Base-by-base conservation (phyloP, 2,888 invertebrate species). In the Acanthacorydalis orientalis region DNA sequence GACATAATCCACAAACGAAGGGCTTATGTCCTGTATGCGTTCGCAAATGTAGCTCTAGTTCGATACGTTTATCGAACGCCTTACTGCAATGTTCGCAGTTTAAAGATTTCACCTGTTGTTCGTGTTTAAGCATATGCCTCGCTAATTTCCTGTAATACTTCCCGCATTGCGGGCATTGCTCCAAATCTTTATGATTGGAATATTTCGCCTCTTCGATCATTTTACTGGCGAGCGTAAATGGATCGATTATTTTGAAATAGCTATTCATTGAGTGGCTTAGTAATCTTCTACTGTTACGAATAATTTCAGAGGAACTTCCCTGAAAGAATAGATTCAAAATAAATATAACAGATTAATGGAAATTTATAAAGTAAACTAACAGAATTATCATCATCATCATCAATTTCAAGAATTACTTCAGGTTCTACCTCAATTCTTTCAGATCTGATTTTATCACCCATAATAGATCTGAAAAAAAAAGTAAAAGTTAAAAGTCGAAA, bases 1-100 rank as follows among this genome's bases (percentile, higher is more conserved):
- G 48, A 45, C 55, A 55, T 31, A 54, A 45, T 47, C 53, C 49
- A 49, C 55, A 55, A n/a, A 52, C 51, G 43, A 49, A 55, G 23
- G 54, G 53, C 42, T 54, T 50, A 43, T 52, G 50, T 10, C 54
- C 54, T 4, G 51, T 53, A 44, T 54, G 54, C 7, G 49, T 52
- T 31, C 52, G 47, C 42, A 54, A 40, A 50, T 54, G 54, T 10
- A 51, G 37, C 49, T 53, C 51, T 43, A 54, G 52, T 44, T 49
- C 50, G 7, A 48, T 52, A 12, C 51, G 50, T 9, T 51, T 51
- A 38, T 51, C 52, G 46, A 54, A 53, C 16, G 48, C 43, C 46
- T 53, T 53, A 10, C 49, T 45, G 38, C 54, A 54, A 15, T 37
- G 12, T 4, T 47, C 31, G 31, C 47, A 47, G 15, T 38, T 42